Conservation (phyloP, 92 coral and sea anemone species). For the Meandrina meandrites region DNA sequence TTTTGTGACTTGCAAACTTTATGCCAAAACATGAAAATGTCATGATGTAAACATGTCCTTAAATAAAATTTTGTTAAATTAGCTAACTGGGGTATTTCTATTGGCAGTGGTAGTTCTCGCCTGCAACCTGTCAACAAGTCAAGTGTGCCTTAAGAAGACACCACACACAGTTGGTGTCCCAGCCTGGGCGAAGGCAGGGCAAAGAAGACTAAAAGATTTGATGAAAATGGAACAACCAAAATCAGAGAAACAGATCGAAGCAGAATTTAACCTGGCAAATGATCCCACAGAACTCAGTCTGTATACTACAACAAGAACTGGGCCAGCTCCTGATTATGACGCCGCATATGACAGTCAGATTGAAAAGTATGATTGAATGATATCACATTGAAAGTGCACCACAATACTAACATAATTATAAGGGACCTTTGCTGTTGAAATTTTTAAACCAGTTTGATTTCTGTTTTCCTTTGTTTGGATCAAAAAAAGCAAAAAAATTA, state of each 20-base stretch:
- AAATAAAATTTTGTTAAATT: neutral
- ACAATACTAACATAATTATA: too few species aligned
- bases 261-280: slow-evolving; percentile 85
- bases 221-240: slow-evolving; percentile 83
- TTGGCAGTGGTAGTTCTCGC: slow-evolving; percentile 1
- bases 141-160: slow-evolving; percentile 64
- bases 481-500: too few species aligned
- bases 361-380: slow-evolving; percentile 28
- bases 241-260: slow-evolving; percentile 79
- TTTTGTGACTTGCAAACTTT: too few species aligned
- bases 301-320: slow-evolving; percentile 79
- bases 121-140: slow-evolving; percentile 59
- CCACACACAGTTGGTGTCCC: slow-evolving; percentile 96
- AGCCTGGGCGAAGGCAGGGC: slow-evolving; percentile 99
- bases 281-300: slow-evolving; percentile 74
- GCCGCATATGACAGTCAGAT: slow-evolving; percentile 34
- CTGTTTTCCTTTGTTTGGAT: too few species aligned
- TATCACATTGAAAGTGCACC: too few species aligned
- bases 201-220: slow-evolving; percentile 74
- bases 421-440: too few species aligned
- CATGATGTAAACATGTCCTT: too few species aligned
- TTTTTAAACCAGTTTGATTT: neutral
- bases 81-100: too few species aligned
- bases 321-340: slow-evolving; percentile 18
- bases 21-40: too few species aligned